Evolutionary conservation across 2,888 invertebrate genomes (phyloP).

Genomic region (Chydorus sphaericus): DNA sequence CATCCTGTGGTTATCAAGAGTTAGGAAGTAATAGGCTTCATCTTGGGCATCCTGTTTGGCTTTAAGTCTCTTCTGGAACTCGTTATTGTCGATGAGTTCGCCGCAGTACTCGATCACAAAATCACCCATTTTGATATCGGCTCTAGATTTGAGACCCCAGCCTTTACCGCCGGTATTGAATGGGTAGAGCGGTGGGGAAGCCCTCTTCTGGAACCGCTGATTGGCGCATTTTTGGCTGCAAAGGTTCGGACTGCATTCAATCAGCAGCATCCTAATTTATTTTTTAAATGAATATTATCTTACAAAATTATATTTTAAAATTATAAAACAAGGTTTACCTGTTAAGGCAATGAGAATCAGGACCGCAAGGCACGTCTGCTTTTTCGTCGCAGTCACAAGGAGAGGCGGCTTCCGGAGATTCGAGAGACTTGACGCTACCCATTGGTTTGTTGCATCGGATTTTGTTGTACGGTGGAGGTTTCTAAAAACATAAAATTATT

Average conservation of each 20-base stretch:
- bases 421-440: too few relatives aligned
- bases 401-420: slow-evolving; percentile 45
- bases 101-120: slow-evolving; percentile 95
- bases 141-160: slow-evolving; percentile 67
- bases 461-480: slow-evolving; percentile 59
- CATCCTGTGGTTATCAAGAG: slow-evolving; percentile 73
- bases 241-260: slow-evolving; percentile 68
- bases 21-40: slow-evolving; percentile 88
- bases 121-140: slow-evolving; percentile 57
- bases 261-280: slow-evolving; percentile 56
- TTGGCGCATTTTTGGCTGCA: slow-evolving; percentile 81
- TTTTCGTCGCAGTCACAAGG: slow-evolving; percentile 67
- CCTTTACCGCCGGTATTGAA: slow-evolving; percentile 56
- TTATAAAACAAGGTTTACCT: slow-evolving; percentile 35
- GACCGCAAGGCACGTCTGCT: slow-evolving; percentile 75
- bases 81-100: slow-evolving; percentile 79
- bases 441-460: slow-evolving; percentile 39
- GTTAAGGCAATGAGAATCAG: slow-evolving; percentile 72
- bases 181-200: slow-evolving; percentile 59
- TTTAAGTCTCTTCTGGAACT: slow-evolving; percentile 63
- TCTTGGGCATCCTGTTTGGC: slow-evolving; percentile 69
- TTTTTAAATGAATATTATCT: not conserved
- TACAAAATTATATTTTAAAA: not conserved
- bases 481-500: slow-evolving; percentile 28
- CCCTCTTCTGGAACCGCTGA: slow-evolving; percentile 67